A percentile compares a stretch with the other conserved stretches of the same genome.
Evolutionary conservation across 2,797 vertebrate genomes (phyloP).

Genomic region (Microhierax caerulescens): DNA sequence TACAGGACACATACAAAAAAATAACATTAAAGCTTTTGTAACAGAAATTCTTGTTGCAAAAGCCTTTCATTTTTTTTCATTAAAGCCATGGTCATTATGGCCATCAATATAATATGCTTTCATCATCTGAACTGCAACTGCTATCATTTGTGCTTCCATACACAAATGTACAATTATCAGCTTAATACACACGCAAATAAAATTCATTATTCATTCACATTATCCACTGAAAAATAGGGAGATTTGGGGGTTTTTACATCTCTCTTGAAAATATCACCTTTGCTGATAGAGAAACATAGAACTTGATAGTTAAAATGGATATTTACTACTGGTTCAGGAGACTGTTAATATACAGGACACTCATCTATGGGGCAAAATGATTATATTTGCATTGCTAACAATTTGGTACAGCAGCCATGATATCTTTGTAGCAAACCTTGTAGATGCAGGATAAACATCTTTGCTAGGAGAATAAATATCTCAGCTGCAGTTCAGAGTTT

Average conservation of each 20-base stretch:
- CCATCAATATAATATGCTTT: background rate
- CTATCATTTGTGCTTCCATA: background rate
- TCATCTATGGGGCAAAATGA: constrained; percentile 24
- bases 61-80: background rate
- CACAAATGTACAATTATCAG: background rate
- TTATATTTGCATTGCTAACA: constrained; percentile 36
- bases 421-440: constrained; percentile 58
- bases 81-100: background rate
- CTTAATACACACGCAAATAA: background rate
- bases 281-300: background rate
- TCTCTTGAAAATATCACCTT: constrained; percentile 4
- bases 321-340: constrained; percentile 19
- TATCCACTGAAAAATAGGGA: background rate
- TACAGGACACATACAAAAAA: background rate
- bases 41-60: background rate
- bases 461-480: constrained; percentile 69
- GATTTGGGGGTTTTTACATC: background rate
- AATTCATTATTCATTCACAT: constrained; percentile 2
- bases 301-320: background rate
- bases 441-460: constrained; percentile 63
- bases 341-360: background rate
- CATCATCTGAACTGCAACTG: constrained; percentile 23
- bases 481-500: constrained; percentile 73
- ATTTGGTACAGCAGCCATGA: constrained; percentile 50
- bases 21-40: background rate